Evolutionary conservation across 2,797 vertebrate genomes (phyloP).

Genomic region (Poecilia velifera): DNA sequence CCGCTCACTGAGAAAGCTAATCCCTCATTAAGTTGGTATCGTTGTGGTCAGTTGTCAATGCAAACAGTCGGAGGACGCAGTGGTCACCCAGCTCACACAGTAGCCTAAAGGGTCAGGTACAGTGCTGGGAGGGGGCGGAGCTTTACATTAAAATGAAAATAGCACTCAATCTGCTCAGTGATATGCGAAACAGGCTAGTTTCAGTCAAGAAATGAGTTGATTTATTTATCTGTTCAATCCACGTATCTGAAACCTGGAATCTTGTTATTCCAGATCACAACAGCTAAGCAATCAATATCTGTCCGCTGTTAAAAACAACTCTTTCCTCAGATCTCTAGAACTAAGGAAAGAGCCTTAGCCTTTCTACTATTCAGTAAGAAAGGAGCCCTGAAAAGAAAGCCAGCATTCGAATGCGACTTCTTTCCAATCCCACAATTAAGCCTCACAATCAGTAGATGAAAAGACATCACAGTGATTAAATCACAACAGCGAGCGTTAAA

Average conservation of each 20-base stretch:
- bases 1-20: conserved; percentile 53
- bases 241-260: background rate
- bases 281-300: background rate
- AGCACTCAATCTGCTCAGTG: conserved; percentile 34
- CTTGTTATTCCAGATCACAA: background rate
- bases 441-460: background rate
- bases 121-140: background rate
- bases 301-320: background rate
- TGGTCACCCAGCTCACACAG: too few species aligned
- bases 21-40: conserved; percentile 76
- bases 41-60: conserved; percentile 44
- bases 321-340: background rate
- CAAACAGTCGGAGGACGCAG: conserved; percentile 20
- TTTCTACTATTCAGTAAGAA: background rate
- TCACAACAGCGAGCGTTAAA: background rate
- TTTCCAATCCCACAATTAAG: background rate
- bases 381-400: background rate
- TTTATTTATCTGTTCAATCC: conserved; percentile 8
- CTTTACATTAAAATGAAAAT: conserved; percentile 55
- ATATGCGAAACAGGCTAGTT: conserved; percentile 9
- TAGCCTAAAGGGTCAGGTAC: background rate
- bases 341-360: too few species aligned
- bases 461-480: background rate
- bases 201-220: conserved; percentile 13
- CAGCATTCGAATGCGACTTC: background rate